Evolutionary conservation across 2,113 vertebrate species (phyloP), one percentile per base, ranked within the genome.

Genomic region (Tragulus kanchil): DNA sequence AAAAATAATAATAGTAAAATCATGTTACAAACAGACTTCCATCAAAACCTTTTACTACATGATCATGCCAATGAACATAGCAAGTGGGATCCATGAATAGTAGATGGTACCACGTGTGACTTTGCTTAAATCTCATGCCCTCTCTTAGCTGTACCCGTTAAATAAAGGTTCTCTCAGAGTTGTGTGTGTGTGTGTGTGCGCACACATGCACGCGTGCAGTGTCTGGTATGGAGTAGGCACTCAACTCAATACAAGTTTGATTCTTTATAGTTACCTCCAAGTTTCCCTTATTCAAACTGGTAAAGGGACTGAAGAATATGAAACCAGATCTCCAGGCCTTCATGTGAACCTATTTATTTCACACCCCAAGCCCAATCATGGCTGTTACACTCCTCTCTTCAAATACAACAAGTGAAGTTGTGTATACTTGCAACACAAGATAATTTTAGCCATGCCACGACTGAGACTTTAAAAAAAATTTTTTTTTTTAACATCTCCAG

Each of bases 371-470:
- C 6, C 58, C 87, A 90, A 42, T 3, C 31, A 93, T 3, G 5
- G 54, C 73, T 90, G 4, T 71, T 4, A 56, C 61, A 62, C 0
- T 2, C 8, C 3, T 85, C 75, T 67, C 85, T 93, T 87, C 87
- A 95, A 79, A 95, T 50, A 36, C 78, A 93, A 71, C 28, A 94
- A 89, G 28, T 45, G 81, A 17, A 89, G 16, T 6, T 52, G 28
- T 64, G 54, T 6, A 1, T 31, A 54, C 75, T 67, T 89, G 19
- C 26, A 93, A 25, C 15, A 48, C 58, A 50, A 69, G 13, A 54
- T 75, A 91, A 75, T 71, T 95, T 95, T 52, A 78, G 36, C 31
- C n/a, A 88, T 23, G 58, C 59, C 84, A 94, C 58, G 61, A 65
- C 3, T 93, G 42, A 90, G 62, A 93, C 31, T 52, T 89, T 10